A percentile compares a stretch with the other conserved stretches of the same genome.
Conservation (phyloP, 2,888 invertebrate genomes). For the Acronicta alni region DNA sequence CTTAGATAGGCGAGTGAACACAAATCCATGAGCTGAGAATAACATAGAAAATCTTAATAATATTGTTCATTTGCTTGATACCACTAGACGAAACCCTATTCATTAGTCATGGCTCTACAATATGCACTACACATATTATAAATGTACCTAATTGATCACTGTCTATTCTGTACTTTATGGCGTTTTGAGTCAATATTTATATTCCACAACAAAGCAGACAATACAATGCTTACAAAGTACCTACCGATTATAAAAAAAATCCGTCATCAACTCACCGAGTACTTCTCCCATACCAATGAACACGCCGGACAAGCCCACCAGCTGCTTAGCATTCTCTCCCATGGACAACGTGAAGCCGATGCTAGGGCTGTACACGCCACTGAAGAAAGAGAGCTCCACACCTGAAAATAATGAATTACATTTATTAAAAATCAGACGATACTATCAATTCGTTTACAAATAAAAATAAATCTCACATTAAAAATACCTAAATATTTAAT, state of each 20-base stretch:
- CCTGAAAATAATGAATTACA: conserved; percentile 87
- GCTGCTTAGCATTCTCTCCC: conserved; percentile 93
- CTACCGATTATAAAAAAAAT: neutral
- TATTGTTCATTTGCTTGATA: too few species aligned
- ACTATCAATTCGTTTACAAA: too few species aligned
- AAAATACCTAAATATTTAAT: too few species aligned
- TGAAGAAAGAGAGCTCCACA: conserved; percentile 97
- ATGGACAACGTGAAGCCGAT: conserved; percentile 96
- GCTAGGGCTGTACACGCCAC: conserved; percentile 98
- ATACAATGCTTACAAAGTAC: neutral
- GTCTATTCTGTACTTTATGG: neutral
- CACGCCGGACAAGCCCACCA: conserved; percentile 97
- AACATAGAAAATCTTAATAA: too few species aligned
- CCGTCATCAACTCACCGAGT: conserved; percentile 89
- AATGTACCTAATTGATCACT: neutral
- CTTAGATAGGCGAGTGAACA: too few species aligned
- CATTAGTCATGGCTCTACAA: too few species aligned
- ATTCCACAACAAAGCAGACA: neutral
- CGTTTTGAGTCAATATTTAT: neutral
- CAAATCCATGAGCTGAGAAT: too few species aligned
- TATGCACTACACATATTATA: neutral
- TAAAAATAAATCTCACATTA: too few species aligned
- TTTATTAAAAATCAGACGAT: too few species aligned
- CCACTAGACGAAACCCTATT: too few species aligned
- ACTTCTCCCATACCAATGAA: conserved; percentile 98